Evolutionary conservation across 2,888 invertebrate genomes (phyloP).

Genomic region (Serripes groenlandicus): DNA sequence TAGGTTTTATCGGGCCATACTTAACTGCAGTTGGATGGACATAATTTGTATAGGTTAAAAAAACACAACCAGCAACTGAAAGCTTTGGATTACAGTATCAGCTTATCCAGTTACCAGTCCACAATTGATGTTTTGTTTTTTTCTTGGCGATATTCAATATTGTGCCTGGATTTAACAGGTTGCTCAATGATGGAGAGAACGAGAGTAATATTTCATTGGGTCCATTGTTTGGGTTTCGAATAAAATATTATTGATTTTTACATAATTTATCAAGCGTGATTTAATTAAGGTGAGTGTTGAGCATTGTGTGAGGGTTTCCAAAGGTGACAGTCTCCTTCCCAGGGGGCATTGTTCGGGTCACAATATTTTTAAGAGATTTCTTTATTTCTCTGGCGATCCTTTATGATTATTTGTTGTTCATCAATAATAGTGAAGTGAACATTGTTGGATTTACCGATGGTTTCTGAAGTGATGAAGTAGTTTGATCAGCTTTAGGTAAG

Average conservation of each 20-base stretch:
- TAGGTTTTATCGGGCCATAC: no score
- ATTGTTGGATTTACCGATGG: no score
- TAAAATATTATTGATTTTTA: slow-evolving; percentile 39
- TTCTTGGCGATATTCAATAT: slow-evolving; percentile 6
- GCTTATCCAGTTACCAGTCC: slow-evolving; percentile 5
- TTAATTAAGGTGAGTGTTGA: slow-evolving; percentile 25
- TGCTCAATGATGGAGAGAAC: not conserved
- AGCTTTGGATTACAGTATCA: slow-evolving; percentile 7
- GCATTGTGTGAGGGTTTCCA: slow-evolving; percentile 13
- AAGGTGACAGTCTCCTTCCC: slow-evolving; percentile 13
- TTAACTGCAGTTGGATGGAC: no score
- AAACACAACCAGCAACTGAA: slow-evolving; percentile 1
- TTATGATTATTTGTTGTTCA: no score
- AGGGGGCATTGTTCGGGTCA: no score
- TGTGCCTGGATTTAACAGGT: slow-evolving; percentile 10
- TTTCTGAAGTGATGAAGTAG: no score
- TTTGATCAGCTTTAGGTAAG: no score
- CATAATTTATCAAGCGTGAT: slow-evolving; percentile 31
- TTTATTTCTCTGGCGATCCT: no score
- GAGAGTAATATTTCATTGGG: slow-evolving; percentile 12
- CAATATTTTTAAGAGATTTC: no score
- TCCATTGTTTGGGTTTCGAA: slow-evolving; percentile 32
- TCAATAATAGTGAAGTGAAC: no score
- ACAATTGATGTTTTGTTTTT: slow-evolving; percentile 17
- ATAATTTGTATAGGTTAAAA: no score